Conservation (phyloP, 2,797 vertebrate species). For the Pseudopleuronectes americanus region DNA sequence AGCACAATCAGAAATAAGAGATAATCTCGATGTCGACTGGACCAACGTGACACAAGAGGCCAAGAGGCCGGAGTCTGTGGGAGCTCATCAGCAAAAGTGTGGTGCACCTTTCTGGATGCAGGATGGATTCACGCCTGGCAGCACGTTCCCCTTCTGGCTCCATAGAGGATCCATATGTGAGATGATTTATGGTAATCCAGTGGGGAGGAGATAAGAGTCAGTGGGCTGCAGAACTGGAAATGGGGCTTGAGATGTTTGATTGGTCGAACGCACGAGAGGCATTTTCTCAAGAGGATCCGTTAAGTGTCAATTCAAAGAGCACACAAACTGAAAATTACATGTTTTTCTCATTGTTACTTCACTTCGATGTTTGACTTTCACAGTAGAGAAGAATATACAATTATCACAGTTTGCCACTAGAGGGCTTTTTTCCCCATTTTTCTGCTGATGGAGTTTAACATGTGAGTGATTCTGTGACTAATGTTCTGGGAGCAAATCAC, state of each 20-base stretch:
- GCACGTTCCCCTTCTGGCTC: conserved; percentile 14
- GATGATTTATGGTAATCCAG: conserved; percentile 31
- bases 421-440: background rate
- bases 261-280: no score
- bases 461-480: no score
- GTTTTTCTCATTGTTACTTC: background rate
- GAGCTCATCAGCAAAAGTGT: conserved; percentile 8
- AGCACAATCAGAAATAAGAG: conserved; percentile 23
- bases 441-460: background rate
- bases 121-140: conserved; percentile 31
- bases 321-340: conserved; percentile 3
- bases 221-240: background rate
- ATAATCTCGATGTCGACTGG: conserved; percentile 13
- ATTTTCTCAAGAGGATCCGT: no score
- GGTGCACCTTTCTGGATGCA: conserved; percentile 19
- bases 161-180: conserved; percentile 25
- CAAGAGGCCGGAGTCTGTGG: background rate
- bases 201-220: conserved; percentile 12
- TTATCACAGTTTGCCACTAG: background rate
- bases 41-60: conserved; percentile 13
- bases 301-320: no score
- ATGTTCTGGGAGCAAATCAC: no score
- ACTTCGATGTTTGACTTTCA: background rate
- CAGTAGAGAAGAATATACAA: background rate
- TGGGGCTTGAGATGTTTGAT: background rate